A percentile compares a stretch with the other conserved stretches of the same genome.
Evolutionary conservation across 2,888 invertebrate genomes (phyloP).

Genomic region (Zhuqinia jingwanae): DNA sequence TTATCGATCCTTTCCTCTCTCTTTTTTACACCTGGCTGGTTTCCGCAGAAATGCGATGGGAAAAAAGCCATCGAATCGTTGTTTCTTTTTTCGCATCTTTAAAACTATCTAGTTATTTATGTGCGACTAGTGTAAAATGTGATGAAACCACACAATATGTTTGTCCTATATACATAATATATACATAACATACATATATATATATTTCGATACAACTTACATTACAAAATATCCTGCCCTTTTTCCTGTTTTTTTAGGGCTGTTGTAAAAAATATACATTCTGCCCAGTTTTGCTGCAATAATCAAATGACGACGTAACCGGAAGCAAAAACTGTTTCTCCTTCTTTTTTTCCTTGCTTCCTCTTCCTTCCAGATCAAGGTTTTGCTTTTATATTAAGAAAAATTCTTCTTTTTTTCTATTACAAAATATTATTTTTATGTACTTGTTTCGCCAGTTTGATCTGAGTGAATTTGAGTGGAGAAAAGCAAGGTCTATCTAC

Average conservation of each 20-base stretch:
- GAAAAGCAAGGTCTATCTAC: not conserved
- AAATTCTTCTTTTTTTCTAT: not conserved
- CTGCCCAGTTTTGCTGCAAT: not conserved
- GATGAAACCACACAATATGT: not conserved
- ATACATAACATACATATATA: too few species aligned
- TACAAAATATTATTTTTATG: not conserved
- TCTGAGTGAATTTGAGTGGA: not conserved
- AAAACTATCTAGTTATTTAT: not conserved
- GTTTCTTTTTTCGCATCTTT: not conserved
- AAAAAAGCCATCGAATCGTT: not conserved
- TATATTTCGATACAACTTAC: not conserved
- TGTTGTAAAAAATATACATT: not conserved
- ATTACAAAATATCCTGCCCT: not conserved
- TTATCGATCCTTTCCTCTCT: slow-evolving; percentile 17
- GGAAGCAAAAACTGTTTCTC: slow-evolving; percentile 24
- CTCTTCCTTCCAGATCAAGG: not conserved
- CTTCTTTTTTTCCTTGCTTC: slow-evolving; percentile 15
- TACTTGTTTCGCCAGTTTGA: too few species aligned
- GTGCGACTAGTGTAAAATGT: too few species aligned
- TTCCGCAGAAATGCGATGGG: slow-evolving; percentile 9
- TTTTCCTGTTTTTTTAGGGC: not conserved
- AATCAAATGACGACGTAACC: slow-evolving; percentile 33
- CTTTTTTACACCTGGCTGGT: slow-evolving; percentile 42
- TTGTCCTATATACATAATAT: slow-evolving; percentile 28
- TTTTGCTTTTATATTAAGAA: not conserved